A percentile compares a stretch with the other conserved stretches of the same genome.
These are phyloP conservation scores for Eulithis prunata DNA, from an alignment of 2,888 invertebrate genomes.

Conservation along the genomic window DNA sequence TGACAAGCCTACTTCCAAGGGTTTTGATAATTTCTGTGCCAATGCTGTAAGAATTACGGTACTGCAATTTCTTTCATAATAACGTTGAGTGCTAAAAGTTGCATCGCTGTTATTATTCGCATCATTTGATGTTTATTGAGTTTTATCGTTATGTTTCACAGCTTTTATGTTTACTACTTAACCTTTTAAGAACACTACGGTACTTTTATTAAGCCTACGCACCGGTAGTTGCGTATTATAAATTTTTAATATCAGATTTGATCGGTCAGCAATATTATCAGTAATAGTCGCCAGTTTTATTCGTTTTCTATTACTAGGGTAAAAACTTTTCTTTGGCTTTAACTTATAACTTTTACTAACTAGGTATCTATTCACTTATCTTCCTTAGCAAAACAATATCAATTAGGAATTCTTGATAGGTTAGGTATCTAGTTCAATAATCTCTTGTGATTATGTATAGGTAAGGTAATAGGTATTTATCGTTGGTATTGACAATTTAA, in stretches of 20 bases:
- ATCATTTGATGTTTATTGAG: conserved; percentile 35
- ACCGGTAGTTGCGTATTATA: too few relatives aligned
- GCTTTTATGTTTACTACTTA: conserved; percentile 17
- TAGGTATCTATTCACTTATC: too few relatives aligned
- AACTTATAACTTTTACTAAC: not conserved
- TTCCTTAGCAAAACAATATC: not conserved
- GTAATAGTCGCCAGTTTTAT: not conserved
- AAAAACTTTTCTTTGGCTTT: not conserved
- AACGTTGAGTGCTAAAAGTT: conserved; percentile 30
- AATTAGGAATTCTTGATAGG: not conserved
- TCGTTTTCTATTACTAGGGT: not conserved
- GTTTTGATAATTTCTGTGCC: conserved; percentile 15
- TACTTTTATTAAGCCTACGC: too few relatives aligned
- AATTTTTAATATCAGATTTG: too few relatives aligned
- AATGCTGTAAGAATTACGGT: conserved; percentile 30
- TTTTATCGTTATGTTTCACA: conserved; percentile 26
- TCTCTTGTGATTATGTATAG: not conserved
- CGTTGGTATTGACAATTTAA: not conserved
- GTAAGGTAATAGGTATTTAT: not conserved
- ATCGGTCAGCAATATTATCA: too few relatives aligned
- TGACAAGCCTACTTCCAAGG: conserved; percentile 9
- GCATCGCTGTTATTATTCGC: conserved; percentile 37
- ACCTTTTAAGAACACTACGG: too few relatives aligned
- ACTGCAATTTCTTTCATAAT: conserved; percentile 37
- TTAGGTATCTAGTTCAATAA: not conserved